Percentiles rank a stretch among this genome's conserved stretches.
These are phyloP conservation scores for Eleutherodactylus coqui DNA, from an alignment of 2,797 vertebrate genomes.

Conservation along the genomic window DNA sequence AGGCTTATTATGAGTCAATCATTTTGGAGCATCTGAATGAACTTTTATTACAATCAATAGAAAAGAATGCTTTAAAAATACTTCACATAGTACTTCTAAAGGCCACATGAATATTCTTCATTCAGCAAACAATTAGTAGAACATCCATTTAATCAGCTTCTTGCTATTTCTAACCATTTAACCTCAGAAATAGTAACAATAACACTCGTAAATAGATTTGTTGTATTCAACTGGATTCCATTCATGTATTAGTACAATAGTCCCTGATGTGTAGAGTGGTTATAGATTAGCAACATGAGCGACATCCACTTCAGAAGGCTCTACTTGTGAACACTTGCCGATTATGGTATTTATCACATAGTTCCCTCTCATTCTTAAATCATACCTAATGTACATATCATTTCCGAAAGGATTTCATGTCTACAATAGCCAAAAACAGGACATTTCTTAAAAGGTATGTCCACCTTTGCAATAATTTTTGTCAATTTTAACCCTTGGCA, in stretches of 20 bases:
- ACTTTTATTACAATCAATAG: background rate
- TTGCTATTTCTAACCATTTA: background rate
- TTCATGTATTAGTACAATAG: background rate
- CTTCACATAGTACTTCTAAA: background rate
- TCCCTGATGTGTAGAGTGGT: background rate
- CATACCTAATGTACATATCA: no score
- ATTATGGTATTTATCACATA: no score
- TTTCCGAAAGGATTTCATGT: no score
- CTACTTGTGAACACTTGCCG: background rate
- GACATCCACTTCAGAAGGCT: background rate
- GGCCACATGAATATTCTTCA: background rate
- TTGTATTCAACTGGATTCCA: no score
- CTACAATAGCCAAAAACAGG: no score
- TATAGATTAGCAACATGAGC: background rate
- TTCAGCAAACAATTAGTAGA: conserved; percentile 5
- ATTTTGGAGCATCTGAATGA: background rate
- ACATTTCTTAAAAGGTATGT: no score
- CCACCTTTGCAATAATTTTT: no score
- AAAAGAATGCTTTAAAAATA: background rate
- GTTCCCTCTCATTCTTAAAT: no score
- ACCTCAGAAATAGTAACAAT: background rate
- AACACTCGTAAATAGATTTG: background rate
- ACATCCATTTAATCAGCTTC: background rate
- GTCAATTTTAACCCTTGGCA: no score
- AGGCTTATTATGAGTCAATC: background rate